Conservation (phyloP, 2,113 vertebrate genomes). For the Xenotilapia flavipinnis region DNA sequence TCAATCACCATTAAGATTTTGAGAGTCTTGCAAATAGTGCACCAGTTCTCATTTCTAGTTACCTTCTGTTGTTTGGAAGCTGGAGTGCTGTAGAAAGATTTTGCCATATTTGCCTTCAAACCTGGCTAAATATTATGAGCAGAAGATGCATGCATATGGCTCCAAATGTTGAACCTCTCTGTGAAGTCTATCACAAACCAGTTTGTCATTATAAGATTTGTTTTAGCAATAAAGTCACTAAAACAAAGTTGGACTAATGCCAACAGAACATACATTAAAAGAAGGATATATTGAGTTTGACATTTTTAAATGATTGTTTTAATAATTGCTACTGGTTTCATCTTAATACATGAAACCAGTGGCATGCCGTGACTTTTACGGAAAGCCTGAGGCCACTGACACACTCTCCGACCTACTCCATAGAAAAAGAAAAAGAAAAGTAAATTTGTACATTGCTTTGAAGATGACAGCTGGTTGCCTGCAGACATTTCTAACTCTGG, state of each 20-base stretch:
- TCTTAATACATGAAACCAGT: background rate
- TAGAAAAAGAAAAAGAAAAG: background rate
- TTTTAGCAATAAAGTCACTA: background rate
- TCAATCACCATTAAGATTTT: constrained; percentile 61
- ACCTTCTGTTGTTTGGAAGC: constrained; percentile 34
- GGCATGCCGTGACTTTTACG: background rate
- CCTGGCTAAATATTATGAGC: background rate
- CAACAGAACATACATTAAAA: background rate
- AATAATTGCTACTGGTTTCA: background rate
- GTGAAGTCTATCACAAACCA: background rate
- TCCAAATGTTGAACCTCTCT: background rate
- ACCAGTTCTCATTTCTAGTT: constrained; percentile 27
- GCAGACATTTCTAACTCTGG: background rate
- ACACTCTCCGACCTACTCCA: background rate
- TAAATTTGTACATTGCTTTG: background rate
- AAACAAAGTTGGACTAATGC: background rate
- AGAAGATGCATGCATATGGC: background rate
- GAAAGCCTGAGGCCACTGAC: background rate
- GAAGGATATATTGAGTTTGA: background rate
- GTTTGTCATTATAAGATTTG: background rate
- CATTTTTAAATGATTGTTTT: background rate
- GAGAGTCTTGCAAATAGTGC: constrained; percentile 28
- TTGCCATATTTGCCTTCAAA: constrained; percentile 8
- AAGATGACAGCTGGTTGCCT: background rate
- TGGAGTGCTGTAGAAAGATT: background rate